Evolutionary conservation across 2,888 invertebrate species (phyloP).

Genomic region (Perdita meconis): DNA sequence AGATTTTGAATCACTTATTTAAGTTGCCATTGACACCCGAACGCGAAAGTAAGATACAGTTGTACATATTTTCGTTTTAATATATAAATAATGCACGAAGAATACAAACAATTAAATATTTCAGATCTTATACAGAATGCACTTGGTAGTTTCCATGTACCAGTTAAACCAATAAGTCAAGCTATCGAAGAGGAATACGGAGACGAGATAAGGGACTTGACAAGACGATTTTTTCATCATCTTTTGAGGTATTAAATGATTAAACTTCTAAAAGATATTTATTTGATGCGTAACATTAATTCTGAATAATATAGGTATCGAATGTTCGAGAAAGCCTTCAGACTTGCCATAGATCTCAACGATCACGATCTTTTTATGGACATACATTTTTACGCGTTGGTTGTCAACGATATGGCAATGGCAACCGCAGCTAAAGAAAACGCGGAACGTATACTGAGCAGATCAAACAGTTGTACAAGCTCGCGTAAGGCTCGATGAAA

Average conservation of each 20-base stretch:
- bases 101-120: slow-evolving; percentile 29
- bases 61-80: not conserved
- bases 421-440: slow-evolving; percentile 89
- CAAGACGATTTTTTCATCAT: slow-evolving; percentile 94
- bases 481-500: slow-evolving; percentile 77
- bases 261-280: slow-evolving; percentile 1
- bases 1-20: slow-evolving; percentile 89
- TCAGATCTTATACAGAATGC: slow-evolving; percentile 88
- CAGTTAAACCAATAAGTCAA: slow-evolving; percentile 88
- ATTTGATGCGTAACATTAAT: slow-evolving; percentile 9
- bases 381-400: slow-evolving; percentile 90
- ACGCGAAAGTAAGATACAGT: slow-evolving; percentile 85
- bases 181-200: slow-evolving; percentile 90
- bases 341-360: slow-evolving; percentile 93
- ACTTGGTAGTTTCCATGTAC: slow-evolving; percentile 92
- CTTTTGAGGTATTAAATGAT: slow-evolving; percentile 88
- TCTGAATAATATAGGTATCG: slow-evolving; percentile 86
- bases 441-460: slow-evolving; percentile 85
- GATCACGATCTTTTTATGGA: slow-evolving; percentile 95
- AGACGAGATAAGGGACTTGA: slow-evolving; percentile 92
- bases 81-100: not conserved
- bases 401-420: slow-evolving; percentile 87
- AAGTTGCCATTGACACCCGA: slow-evolving; percentile 86
- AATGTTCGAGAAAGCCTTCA: slow-evolving; percentile 92
- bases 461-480: slow-evolving; percentile 82